Percentiles rank a stretch among this genome's conserved stretches.
These are phyloP conservation scores for Phocides pigmalion DNA, from an alignment of 1,140 invertebrate genomes.

Conservation along the genomic window DNA sequence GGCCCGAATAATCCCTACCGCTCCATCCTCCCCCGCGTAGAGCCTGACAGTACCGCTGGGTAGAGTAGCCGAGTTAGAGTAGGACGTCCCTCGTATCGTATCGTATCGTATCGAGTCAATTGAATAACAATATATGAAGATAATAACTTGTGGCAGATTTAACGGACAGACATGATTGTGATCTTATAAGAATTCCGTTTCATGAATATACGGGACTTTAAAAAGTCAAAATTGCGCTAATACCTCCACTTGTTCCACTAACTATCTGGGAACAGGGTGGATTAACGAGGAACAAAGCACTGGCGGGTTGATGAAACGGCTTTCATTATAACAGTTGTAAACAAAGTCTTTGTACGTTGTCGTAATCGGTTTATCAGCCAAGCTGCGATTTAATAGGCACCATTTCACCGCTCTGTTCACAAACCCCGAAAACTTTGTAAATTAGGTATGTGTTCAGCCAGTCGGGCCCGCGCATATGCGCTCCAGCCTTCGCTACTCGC, in stretches of 20 bases:
- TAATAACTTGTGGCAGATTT: no score
- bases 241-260: conserved; percentile 11
- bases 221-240: conserved; percentile 6
- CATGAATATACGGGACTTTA: no score
- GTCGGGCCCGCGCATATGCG: not conserved
- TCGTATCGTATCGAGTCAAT: no score
- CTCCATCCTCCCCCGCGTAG: no score
- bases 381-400: conserved; percentile 36
- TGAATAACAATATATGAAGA: no score
- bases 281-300: conserved; percentile 22
- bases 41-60: no score
- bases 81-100: no score
- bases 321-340: conserved; percentile 39
- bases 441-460: conserved; percentile 6
- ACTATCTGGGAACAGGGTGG: conserved; percentile 13
- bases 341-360: conserved; percentile 38
- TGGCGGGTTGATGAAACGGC: conserved; percentile 33
- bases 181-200: no score
- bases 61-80: no score
- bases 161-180: no score
- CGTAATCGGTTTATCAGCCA: conserved; percentile 51
- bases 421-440: conserved; percentile 2
- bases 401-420: conserved; percentile 24
- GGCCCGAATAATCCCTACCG: no score
- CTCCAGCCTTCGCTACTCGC: not conserved